phyloP scores from a whole-genome alignment of 1,140 invertebrate species.

The Probaryconus sp. region DNA sequence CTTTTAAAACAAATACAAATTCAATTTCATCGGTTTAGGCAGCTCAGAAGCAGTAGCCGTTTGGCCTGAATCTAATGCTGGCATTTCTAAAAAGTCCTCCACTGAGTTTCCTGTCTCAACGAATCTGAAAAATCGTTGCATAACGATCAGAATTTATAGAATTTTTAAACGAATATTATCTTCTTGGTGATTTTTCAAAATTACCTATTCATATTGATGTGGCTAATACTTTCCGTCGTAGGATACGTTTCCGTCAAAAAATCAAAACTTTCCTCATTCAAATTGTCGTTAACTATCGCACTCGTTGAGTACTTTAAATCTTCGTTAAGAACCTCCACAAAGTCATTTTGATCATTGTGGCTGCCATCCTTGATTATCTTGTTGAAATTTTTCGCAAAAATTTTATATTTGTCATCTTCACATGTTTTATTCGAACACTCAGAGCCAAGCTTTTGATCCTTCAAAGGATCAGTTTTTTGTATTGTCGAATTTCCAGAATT shows the following conservation, averaged over 20 bases:
- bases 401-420: not conserved
- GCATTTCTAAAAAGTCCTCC: slow-evolving; percentile 53
- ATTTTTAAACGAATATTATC: too few species aligned
- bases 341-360: slow-evolving; percentile 7
- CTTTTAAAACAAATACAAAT: slow-evolving; percentile 26
- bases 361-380: too few species aligned
- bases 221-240: not conserved
- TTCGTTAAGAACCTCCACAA: not conserved
- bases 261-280: not conserved
- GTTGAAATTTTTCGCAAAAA: slow-evolving; percentile 1
- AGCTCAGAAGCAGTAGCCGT: slow-evolving; percentile 50
- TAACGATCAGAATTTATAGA: too few species aligned
- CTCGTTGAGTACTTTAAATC: too few species aligned
- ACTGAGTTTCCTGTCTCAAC: slow-evolving; percentile 12
- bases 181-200: too few species aligned
- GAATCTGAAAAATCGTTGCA: slow-evolving; percentile 21
- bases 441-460: not conserved
- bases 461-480: slow-evolving; percentile 18
- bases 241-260: not conserved
- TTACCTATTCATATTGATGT: slow-evolving; percentile 15
- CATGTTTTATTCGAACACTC: slow-evolving; percentile 33
- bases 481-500: slow-evolving; percentile 64
- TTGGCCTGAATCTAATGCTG: slow-evolving; percentile 51
- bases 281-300: not conserved
- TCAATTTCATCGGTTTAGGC: slow-evolving; percentile 62